Percentiles rank a stretch among this genome's conserved stretches.
phyloP scores from a whole-genome alignment of 2,113 vertebrate species.

The Antennarius striatus region DNA sequence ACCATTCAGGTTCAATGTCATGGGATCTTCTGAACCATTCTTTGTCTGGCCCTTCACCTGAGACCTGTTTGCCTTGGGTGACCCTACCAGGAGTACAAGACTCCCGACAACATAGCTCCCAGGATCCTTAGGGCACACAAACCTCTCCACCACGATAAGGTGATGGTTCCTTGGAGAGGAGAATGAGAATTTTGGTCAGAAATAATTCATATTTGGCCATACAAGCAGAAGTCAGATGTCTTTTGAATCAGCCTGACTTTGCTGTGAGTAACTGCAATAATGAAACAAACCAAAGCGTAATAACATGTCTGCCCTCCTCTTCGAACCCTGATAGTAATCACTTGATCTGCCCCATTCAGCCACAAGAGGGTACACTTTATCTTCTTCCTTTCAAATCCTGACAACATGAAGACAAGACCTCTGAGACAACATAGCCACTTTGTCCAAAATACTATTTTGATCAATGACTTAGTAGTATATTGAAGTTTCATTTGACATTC shows the following conservation, averaged over 20 bases:
- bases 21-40: no score
- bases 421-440: background rate
- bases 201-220: no score
- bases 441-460: background rate
- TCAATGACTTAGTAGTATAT: background rate
- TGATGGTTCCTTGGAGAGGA: no score
- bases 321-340: background rate
- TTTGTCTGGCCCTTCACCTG: no score
- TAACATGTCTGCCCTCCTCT: background rate
- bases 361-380: constrained; percentile 55
- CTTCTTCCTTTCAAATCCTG: background rate
- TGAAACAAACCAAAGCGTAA: background rate
- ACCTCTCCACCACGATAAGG: no score
- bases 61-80: no score
- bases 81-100: no score
- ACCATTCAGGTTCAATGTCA: no score
- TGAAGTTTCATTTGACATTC: background rate
- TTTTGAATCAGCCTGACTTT: background rate
- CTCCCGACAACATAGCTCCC: no score
- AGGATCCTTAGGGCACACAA: no score
- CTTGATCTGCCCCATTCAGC: background rate
- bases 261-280: background rate
- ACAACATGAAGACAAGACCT: background rate
- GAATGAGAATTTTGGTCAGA: constrained; percentile 10
- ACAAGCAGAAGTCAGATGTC: background rate